Conservation (phyloP, 2,113 vertebrate genomes). For the Stegastes partitus region DNA sequence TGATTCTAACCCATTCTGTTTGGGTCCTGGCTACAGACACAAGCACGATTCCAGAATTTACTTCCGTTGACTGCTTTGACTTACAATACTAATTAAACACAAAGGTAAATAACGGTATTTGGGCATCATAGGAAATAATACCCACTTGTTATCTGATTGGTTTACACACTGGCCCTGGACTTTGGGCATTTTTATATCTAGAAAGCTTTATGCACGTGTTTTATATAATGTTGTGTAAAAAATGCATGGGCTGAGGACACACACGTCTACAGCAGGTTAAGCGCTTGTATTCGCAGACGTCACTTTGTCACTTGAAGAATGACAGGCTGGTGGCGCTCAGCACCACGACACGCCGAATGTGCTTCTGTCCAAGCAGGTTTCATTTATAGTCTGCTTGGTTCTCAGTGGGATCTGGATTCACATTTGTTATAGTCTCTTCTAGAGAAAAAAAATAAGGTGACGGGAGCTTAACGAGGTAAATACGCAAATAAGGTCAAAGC, state of each 20-base stretch:
- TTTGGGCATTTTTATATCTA: not conserved
- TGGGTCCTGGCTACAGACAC: conserved; percentile 17
- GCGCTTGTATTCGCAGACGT: not conserved
- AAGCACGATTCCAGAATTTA: conserved; percentile 8
- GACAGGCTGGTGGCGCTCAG: conserved; percentile 45
- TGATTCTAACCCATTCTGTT: too few relatives aligned
- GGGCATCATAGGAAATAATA: conserved; percentile 18
- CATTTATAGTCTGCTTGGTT: conserved; percentile 1
- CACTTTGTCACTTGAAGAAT: conserved; percentile 45
- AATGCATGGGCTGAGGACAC: conserved; percentile 13
- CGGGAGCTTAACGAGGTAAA: not conserved
- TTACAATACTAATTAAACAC: conserved; percentile 1
- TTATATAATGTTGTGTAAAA: not conserved
- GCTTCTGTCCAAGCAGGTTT: conserved; percentile 7
- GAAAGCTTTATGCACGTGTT: not conserved
- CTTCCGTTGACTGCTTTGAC: conserved; percentile 12
- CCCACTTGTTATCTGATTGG: conserved; percentile 19
- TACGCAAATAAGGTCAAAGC: not conserved
- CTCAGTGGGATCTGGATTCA: not conserved
- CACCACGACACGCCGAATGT: conserved; percentile 24
- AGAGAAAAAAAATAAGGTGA: not conserved
- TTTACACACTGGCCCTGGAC: conserved; percentile 2
- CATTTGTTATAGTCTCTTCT: too few relatives aligned
- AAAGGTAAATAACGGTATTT: conserved; percentile 8
- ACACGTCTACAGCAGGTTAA: conserved; percentile 35